These are phyloP conservation scores for Myotis findleyi DNA, from an alignment of 2,797 vertebrate genomes.

Conservation along the genomic window DNA sequence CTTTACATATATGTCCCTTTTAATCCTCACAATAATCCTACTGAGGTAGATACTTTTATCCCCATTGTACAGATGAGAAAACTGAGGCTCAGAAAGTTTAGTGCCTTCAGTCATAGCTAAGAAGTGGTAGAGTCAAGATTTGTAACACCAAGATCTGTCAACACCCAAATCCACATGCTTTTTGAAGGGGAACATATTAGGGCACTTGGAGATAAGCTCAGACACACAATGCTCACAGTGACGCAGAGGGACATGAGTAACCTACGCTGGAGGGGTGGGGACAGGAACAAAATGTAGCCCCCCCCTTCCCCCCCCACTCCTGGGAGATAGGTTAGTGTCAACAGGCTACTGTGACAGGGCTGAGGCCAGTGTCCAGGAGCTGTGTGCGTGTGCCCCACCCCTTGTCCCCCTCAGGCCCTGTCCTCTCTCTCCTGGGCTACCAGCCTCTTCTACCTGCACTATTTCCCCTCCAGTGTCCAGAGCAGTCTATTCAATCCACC, in stretches of 20 bases:
- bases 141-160: background rate
- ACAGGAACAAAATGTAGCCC: background rate
- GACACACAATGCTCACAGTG: background rate
- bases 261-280: background rate
- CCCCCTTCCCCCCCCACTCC: background rate
- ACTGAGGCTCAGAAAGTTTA: background rate
- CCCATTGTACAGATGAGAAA: background rate
- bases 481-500: background rate
- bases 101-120: background rate
- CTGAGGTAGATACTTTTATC: background rate
- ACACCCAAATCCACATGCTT: background rate
- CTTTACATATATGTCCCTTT: background rate
- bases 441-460: background rate
- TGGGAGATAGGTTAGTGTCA: background rate
- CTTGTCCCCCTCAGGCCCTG: background rate
- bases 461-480: background rate
- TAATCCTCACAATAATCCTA: background rate
- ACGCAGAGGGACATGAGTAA: background rate
- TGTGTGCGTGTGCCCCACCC: fast-evolving
- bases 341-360: background rate
- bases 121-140: background rate
- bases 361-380: background rate
- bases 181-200: background rate
- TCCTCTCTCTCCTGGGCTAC: background rate
- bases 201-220: background rate